A percentile compares a stretch with the other conserved stretches of the same genome.
Evolutionary conservation across 2,113 vertebrate genomes (phyloP).

Genomic region (Indicator indicator): DNA sequence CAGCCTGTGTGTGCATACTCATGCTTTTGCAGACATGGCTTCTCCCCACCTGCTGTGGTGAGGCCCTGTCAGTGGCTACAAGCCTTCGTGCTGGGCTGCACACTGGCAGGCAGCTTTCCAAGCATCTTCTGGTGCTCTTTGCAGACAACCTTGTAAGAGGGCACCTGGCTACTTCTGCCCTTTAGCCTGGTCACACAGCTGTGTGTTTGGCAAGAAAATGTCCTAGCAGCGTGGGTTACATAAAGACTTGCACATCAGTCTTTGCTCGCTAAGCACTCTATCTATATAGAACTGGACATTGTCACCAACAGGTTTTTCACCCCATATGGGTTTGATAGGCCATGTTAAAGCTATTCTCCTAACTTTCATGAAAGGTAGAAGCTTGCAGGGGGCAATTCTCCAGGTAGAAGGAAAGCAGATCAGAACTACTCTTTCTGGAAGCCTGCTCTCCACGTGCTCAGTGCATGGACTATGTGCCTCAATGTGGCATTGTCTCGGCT

Average conservation of each 20-base stretch:
- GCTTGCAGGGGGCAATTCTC: neutral
- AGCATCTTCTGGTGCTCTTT: neutral
- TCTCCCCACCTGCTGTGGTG: neutral
- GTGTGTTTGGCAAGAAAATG: neutral
- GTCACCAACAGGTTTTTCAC: neutral
- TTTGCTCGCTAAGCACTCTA: neutral
- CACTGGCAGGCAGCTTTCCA: neutral
- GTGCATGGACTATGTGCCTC: neutral
- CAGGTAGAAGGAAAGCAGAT: neutral
- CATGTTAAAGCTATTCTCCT: neutral
- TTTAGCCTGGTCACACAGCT: neutral
- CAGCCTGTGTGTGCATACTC: neutral
- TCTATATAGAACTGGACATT: neutral
- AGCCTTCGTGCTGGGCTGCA: neutral
- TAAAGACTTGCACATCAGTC: neutral
- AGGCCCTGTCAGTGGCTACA: neutral
- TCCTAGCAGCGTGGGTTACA: neutral
- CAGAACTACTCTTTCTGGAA: neutral
- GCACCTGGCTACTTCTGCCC: fast-evolving
- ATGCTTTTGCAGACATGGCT: fast-evolving
- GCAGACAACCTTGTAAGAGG: neutral
- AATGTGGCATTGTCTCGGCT: neutral
- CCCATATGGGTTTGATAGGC: neutral
- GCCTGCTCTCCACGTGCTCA: neutral
- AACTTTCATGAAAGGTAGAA: neutral